Evolutionary conservation across 2,888 invertebrate species (phyloP).

Genomic region (Pristionchus exspectatus): DNA sequence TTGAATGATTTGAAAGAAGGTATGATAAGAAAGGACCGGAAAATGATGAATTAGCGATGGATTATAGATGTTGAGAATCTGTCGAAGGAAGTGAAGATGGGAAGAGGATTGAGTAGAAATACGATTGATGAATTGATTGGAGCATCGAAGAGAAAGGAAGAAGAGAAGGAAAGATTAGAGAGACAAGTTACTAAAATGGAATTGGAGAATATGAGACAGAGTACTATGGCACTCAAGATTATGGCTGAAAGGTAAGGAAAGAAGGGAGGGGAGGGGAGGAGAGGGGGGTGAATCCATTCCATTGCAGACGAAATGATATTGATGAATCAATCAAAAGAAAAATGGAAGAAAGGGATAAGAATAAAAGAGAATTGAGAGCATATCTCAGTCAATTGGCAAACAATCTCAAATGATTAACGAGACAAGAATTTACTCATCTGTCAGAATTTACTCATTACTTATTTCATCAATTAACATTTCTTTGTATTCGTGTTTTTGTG

Average conservation of each 20-base stretch:
- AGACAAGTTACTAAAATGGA: slow-evolving; percentile 31
- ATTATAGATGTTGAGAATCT: slow-evolving; percentile 19
- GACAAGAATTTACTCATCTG: neutral
- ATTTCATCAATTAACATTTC: neutral
- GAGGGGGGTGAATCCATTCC: no score
- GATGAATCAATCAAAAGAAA: slow-evolving; percentile 26
- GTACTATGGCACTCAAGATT: neutral
- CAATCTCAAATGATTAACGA: slow-evolving; percentile 19
- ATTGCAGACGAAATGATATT: slow-evolving; percentile 18
- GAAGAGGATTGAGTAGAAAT: slow-evolving; percentile 12
- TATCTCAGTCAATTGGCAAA: slow-evolving; percentile 41
- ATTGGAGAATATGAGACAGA: neutral
- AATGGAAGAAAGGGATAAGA: slow-evolving; percentile 37
- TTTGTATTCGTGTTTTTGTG: neutral
- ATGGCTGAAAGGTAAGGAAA: neutral
- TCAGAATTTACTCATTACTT: slow-evolving; percentile 31
- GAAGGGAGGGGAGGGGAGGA: neutral
- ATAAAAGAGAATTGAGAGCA: neutral
- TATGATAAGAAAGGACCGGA: neutral
- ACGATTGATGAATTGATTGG: slow-evolving; percentile 37
- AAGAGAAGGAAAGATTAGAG: slow-evolving; percentile 7
- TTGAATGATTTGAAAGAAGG: slow-evolving; percentile 42
- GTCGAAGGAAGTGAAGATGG: neutral
- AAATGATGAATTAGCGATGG: neutral
- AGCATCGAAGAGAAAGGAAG: slow-evolving; percentile 42